These are phyloP conservation scores for Idaea straminata DNA, from an alignment of 2,888 invertebrate genomes.

Conservation along the genomic window DNA sequence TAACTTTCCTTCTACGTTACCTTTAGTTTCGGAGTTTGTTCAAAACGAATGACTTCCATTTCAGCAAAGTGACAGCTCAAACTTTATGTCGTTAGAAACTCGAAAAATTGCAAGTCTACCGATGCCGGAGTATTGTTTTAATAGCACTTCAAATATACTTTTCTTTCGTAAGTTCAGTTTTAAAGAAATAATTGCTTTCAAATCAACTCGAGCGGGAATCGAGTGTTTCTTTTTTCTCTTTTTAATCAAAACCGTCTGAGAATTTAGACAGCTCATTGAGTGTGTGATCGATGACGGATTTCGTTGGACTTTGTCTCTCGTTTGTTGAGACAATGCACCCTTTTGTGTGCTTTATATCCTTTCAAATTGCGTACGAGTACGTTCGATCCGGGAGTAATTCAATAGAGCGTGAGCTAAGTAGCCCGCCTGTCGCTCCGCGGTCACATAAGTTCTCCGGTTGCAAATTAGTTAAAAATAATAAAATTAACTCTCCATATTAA, in stretches of 20 bases:
- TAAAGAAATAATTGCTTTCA: slow-evolving; percentile 34
- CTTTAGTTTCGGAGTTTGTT: slow-evolving; percentile 60
- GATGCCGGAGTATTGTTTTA: slow-evolving; percentile 39
- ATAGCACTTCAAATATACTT: slow-evolving; percentile 38
- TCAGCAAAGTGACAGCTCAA: slow-evolving; percentile 55
- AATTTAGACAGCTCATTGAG: slow-evolving; percentile 33
- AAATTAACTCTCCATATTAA: slow-evolving; percentile 68
- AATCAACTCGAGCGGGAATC: slow-evolving; percentile 20
- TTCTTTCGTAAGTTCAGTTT: slow-evolving; percentile 33
- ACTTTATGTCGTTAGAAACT: slow-evolving; percentile 55
- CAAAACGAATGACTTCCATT: slow-evolving; percentile 66
- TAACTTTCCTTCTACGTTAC: slow-evolving; percentile 57
- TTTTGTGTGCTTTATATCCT: slow-evolving; percentile 39
- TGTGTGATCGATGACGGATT: slow-evolving; percentile 37
- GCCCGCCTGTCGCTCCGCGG: slow-evolving; percentile 59
- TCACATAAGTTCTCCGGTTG: slow-evolving; percentile 64
- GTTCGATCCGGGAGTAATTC: slow-evolving; percentile 49
- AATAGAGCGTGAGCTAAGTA: slow-evolving; percentile 66
- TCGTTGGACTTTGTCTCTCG: slow-evolving; percentile 26
- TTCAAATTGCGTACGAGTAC: slow-evolving; percentile 38
- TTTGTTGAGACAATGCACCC: slow-evolving; percentile 35
- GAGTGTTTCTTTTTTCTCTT: slow-evolving; percentile 22
- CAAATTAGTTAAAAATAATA: slow-evolving; percentile 51
- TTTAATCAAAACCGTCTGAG: slow-evolving; percentile 19
- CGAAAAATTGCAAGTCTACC: slow-evolving; percentile 39